phyloP scores from a whole-genome alignment of 2,888 invertebrate genomes.

The Drosophila quasianomalipes region DNA sequence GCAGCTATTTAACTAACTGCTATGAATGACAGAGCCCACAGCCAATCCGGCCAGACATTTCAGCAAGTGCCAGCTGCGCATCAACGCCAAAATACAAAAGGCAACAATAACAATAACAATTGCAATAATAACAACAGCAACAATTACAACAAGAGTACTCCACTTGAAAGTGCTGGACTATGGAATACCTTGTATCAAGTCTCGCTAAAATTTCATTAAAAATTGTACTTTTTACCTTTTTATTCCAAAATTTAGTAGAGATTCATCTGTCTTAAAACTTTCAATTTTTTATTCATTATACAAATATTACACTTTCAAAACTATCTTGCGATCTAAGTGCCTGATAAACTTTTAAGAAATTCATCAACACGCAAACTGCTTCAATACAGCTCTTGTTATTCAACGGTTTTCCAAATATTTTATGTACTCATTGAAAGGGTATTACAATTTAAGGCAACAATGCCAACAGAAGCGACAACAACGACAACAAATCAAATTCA shows the following conservation, averaged over 20 bases:
- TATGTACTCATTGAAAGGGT: slow-evolving; percentile 15
- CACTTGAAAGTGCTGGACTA: slow-evolving; percentile 16
- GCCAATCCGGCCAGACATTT: slow-evolving; percentile 71
- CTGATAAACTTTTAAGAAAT: background rate
- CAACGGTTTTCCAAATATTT: background rate
- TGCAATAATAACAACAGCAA: slow-evolving; percentile 21
- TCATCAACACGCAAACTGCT: background rate
- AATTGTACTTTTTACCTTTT: background rate
- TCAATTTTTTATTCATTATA: background rate
- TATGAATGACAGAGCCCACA: slow-evolving; percentile 71
- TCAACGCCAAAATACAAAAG: slow-evolving; percentile 80
- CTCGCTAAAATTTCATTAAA: background rate
- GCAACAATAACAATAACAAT: slow-evolving; percentile 16
- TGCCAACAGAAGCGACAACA: slow-evolving; percentile 6
- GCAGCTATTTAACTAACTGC: slow-evolving; percentile 71
- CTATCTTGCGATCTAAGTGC: background rate
- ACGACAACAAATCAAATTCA: slow-evolving; percentile 57
- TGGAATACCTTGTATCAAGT: slow-evolving; percentile 13
- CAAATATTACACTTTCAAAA: background rate
- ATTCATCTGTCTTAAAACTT: background rate
- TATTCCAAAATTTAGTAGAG: background rate
- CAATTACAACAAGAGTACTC: slow-evolving; percentile 18
- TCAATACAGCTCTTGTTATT: background rate
- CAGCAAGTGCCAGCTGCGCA: slow-evolving; percentile 80
- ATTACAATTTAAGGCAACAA: slow-evolving; percentile 39